phyloP scores from a whole-genome alignment of 2,888 invertebrate genomes.

The Dryobota labecula region DNA sequence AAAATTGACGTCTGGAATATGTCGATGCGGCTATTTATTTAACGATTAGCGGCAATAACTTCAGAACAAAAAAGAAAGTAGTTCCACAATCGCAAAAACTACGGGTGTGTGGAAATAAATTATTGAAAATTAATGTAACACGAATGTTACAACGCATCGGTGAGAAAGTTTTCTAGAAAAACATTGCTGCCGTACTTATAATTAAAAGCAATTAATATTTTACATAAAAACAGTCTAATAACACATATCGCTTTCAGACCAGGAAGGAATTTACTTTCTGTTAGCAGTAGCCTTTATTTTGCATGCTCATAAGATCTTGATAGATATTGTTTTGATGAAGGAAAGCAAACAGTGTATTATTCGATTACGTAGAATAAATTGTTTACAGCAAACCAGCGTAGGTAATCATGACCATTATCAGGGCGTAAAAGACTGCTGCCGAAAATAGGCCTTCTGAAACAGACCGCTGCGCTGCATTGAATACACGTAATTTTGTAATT shows the following conservation, averaged over 20 bases:
- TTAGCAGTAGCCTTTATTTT: conserved; percentile 9
- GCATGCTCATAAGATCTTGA: conserved; percentile 24
- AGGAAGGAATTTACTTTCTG: conserved; percentile 17
- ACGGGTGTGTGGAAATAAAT: background rate
- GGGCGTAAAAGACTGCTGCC: conserved; percentile 23
- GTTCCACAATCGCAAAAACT: conserved; percentile 6
- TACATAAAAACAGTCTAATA: conserved; percentile 26
- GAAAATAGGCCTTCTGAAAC: conserved; percentile 17
- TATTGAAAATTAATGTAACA: conserved; percentile 11
- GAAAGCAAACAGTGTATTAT: background rate
- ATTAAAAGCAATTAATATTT: conserved; percentile 29
- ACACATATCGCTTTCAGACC: conserved; percentile 31
- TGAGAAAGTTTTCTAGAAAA: conserved; percentile 37
- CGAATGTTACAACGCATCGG: conserved; percentile 1
- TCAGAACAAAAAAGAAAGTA: background rate
- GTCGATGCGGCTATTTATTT: background rate
- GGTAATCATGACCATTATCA: conserved; percentile 25
- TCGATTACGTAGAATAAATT: conserved; percentile 17
- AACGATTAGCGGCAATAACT: background rate
- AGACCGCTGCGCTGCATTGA: conserved; percentile 5
- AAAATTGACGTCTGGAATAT: background rate
- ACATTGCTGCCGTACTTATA: conserved; percentile 29
- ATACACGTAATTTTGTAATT: too few relatives aligned
- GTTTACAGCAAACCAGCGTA: background rate
- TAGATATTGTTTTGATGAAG: conserved; percentile 18